Conservation (phyloP, 1,140 invertebrate species). For the silkworm (Bombyx mori) region DNA sequence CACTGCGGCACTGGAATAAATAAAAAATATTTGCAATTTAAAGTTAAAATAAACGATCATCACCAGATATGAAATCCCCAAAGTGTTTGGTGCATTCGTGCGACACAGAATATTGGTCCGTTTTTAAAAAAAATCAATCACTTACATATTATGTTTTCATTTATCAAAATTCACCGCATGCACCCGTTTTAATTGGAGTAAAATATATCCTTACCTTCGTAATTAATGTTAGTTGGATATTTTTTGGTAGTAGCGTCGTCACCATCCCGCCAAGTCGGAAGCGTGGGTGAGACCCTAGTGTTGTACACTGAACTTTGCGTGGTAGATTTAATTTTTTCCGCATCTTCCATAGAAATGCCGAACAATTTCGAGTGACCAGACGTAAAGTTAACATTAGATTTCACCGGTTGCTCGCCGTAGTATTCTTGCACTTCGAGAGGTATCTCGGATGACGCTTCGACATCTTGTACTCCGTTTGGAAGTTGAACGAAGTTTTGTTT, state of each 20-base stretch:
- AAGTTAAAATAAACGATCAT: no score
- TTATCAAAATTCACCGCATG: slow-evolving; percentile 24
- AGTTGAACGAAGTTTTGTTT: slow-evolving; percentile 15
- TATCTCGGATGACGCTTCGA: slow-evolving; percentile 16
- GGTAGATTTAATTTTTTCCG: slow-evolving; percentile 65
- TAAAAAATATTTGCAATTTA: not conserved
- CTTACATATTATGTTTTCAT: not conserved
- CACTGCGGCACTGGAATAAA: slow-evolving; percentile 52
- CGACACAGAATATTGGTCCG: no score
- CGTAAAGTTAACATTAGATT: slow-evolving; percentile 62
- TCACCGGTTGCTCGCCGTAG: slow-evolving; percentile 21
- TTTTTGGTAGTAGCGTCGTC: slow-evolving; percentile 57
- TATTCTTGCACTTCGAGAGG: slow-evolving; percentile 35
- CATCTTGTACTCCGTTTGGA: slow-evolving; percentile 13
- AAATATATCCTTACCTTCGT: slow-evolving; percentile 41
- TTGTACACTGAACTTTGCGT: slow-evolving; percentile 67
- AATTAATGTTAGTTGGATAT: slow-evolving; percentile 49
- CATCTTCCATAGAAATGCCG: slow-evolving; percentile 73
- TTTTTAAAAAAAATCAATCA: no score
- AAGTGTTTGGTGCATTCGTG: no score
- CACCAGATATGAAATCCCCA: no score
- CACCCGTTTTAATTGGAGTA: slow-evolving; percentile 9
- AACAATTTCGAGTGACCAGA: slow-evolving; percentile 75
- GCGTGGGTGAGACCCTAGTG: slow-evolving; percentile 72
- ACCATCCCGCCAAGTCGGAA: slow-evolving; percentile 65